A percentile compares a stretch with the other conserved stretches of the same genome.
phyloP scores from a whole-genome alignment of 2,888 invertebrate species.

The Monoplex corrugatus region DNA sequence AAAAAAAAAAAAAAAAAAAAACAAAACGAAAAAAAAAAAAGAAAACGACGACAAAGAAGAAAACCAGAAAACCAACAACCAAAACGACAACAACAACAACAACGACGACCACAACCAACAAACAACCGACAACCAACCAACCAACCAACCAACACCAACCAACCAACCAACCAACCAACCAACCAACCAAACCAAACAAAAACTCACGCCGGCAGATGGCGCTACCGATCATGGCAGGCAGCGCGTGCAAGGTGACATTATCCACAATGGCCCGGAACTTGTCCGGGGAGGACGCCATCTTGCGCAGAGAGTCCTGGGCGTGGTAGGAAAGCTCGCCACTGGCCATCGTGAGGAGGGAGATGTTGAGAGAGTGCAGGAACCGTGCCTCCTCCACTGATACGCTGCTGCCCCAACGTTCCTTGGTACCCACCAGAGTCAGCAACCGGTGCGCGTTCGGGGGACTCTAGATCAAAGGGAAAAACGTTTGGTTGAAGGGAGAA shows the following conservation, averaged over 20 bases:
- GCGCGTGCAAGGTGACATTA: conserved; percentile 46
- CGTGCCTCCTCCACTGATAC: conserved; percentile 39
- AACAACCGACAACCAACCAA: no score
- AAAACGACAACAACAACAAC: no score
- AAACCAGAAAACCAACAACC: no score
- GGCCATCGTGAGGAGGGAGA: conserved; percentile 41
- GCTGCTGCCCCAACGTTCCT: conserved; percentile 36
- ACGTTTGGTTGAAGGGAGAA: no score
- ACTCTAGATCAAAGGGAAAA: neutral
- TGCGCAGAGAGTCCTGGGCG: conserved; percentile 36
- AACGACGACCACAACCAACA: no score
- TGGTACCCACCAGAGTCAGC: conserved; percentile 32
- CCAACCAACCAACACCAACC: no score
- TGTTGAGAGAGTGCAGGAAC: conserved; percentile 47
- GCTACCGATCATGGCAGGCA: conserved; percentile 40
- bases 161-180: no score
- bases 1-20: neutral
- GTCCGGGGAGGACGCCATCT: conserved; percentile 41
- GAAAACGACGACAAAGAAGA: no score
- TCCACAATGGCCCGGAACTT: conserved; percentile 42
- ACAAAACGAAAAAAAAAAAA: neutral
- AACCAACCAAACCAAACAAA: neutral
- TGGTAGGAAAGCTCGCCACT: neutral
- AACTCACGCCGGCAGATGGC: conserved; percentile 44
- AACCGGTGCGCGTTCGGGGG: neutral